Percentiles rank a stretch among this genome's conserved stretches.
Conservation (phyloP, 1,140 invertebrate species). For the Pseudomyrmex gracilis region DNA sequence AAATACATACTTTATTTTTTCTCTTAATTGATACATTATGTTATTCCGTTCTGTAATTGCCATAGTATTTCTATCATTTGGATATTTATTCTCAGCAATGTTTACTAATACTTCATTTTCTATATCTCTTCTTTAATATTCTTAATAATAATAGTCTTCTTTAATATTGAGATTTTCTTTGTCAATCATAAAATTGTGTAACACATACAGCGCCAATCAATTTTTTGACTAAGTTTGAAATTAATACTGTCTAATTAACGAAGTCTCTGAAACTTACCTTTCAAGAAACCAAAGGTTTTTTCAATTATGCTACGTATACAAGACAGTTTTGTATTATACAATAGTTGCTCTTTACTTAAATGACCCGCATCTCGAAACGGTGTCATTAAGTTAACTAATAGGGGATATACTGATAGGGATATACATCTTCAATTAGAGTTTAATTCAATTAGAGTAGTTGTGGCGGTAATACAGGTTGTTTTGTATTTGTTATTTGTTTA, state of each 20-base stretch:
- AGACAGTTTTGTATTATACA: not conserved
- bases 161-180: too few species aligned
- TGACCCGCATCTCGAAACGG: not conserved
- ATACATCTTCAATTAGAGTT: not conserved
- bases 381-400: not conserved
- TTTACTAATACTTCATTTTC: too few species aligned
- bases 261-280: not conserved
- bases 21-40: too few species aligned
- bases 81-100: too few species aligned
- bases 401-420: not conserved
- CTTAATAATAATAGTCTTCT: too few species aligned
- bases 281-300: not conserved
- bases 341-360: not conserved
- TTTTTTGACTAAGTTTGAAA: not conserved
- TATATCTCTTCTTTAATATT: too few species aligned
- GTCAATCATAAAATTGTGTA: conserved; percentile 10
- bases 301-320: not conserved
- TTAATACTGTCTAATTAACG: not conserved
- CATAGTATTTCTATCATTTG: too few species aligned
- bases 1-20: too few species aligned
- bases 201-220: not conserved
- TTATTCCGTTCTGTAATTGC: too few species aligned
- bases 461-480: not conserved
- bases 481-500: not conserved
- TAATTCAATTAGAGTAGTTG: too few species aligned